phyloP scores from a whole-genome alignment of 2,888 invertebrate species.

The Altica lythri region DNA sequence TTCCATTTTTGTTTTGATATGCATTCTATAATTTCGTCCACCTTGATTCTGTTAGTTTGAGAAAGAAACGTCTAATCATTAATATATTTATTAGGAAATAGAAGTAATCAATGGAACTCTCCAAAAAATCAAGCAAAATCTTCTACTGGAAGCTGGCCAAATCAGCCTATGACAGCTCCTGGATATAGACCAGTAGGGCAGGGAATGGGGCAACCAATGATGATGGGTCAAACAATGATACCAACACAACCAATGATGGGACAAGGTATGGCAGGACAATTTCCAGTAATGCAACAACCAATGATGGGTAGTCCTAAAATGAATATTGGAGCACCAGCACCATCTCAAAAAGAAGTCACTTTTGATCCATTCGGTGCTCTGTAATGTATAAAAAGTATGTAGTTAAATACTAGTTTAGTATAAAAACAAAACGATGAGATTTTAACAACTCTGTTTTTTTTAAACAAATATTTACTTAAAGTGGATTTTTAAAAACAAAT shows the following conservation, averaged over 20 bases:
- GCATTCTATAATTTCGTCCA: too few relatives aligned
- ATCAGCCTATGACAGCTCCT: slow-evolving; percentile 83
- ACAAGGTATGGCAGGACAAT: slow-evolving; percentile 41
- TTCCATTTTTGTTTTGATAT: too few relatives aligned
- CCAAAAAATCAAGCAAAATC: slow-evolving; percentile 69
- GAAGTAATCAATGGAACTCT: slow-evolving; percentile 83
- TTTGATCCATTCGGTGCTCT: slow-evolving; percentile 58
- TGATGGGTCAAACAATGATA: slow-evolving; percentile 43
- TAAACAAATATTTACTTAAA: too few relatives aligned
- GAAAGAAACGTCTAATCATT: too few relatives aligned
- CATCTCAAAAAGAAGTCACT: slow-evolving; percentile 44
- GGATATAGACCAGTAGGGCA: slow-evolving; percentile 66
- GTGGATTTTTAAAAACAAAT: slow-evolving; percentile 14
- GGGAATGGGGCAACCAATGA: slow-evolving; percentile 40
- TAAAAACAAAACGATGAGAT: slow-evolving; percentile 13
- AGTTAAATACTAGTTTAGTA: slow-evolving; percentile 8
- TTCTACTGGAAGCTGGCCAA: slow-evolving; percentile 55
- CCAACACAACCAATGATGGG: slow-evolving; percentile 32
- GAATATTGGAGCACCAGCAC: slow-evolving; percentile 44
- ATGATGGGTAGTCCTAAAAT: slow-evolving; percentile 49
- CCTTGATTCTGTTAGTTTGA: too few relatives aligned
- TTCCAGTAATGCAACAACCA: slow-evolving; percentile 34
- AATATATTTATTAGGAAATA: too few relatives aligned
- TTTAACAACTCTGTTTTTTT: slow-evolving; percentile 11
- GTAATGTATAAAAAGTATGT: slow-evolving; percentile 44